Conservation (phyloP, 1,140 invertebrate species). For the Carposina sasakii region DNA sequence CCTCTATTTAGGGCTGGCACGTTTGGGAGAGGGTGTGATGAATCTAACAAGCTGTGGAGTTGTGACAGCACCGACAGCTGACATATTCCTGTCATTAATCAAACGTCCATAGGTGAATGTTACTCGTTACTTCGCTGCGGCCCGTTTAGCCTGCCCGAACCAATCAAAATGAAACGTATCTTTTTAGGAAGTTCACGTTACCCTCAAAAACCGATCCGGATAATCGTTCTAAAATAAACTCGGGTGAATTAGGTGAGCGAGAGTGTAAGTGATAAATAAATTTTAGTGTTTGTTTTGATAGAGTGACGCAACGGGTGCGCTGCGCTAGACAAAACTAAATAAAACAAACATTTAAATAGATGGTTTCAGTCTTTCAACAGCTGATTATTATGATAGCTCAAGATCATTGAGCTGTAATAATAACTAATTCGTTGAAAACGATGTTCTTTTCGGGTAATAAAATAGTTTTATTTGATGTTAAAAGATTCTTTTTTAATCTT, state of each 20-base stretch:
- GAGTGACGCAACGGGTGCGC: slow-evolving; percentile 8
- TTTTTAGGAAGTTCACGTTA: too few relatives aligned
- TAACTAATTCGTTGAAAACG: slow-evolving; percentile 7
- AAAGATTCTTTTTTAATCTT: too few relatives aligned
- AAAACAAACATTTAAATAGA: slow-evolving; percentile 48
- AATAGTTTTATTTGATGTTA: too few relatives aligned
- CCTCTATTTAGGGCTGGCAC: slow-evolving; percentile 52
- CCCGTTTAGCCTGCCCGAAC: too few relatives aligned
- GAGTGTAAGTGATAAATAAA: slow-evolving; percentile 10
- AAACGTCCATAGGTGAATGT: slow-evolving; percentile 49
- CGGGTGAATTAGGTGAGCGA: not conserved
- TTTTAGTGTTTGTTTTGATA: slow-evolving; percentile 15
- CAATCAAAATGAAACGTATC: too few relatives aligned
- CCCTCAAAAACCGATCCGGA: too few relatives aligned
- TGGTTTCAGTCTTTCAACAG: slow-evolving; percentile 25
- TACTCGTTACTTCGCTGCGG: too few relatives aligned
- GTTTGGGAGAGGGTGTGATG: slow-evolving; percentile 45
- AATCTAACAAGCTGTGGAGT: slow-evolving; percentile 59
- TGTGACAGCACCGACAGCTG: slow-evolving; percentile 65
- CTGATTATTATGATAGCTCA: slow-evolving; percentile 17
- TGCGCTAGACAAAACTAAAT: slow-evolving; percentile 33
- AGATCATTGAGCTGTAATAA: slow-evolving; percentile 8
- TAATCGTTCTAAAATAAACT: too few relatives aligned
- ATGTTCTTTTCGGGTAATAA: too few relatives aligned
- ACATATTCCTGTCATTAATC: slow-evolving; percentile 66